These are phyloP conservation scores for Papilio elwesi DNA, from an alignment of 2,888 invertebrate species.

Conservation along the genomic window DNA sequence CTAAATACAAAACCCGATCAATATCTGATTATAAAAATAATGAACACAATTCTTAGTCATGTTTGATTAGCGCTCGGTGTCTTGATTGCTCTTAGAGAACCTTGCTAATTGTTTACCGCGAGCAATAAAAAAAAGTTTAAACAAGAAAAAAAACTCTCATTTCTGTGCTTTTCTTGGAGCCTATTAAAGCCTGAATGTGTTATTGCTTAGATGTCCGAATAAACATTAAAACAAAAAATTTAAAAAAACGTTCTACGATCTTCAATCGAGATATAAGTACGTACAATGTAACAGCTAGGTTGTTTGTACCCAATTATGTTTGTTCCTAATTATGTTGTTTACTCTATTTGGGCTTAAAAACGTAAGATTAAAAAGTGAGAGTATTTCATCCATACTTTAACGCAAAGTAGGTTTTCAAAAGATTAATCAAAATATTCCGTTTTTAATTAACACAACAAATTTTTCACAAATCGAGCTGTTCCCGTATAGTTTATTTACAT, in stretches of 20 bases:
- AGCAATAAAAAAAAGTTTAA: not conserved
- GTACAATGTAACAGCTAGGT: too few species aligned
- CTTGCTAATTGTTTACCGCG: not conserved
- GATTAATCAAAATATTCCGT: conserved; percentile 24
- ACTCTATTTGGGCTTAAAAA: too few species aligned
- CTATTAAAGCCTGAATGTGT: too few species aligned
- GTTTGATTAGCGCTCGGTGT: conserved; percentile 41
- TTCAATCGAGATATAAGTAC: too few species aligned
- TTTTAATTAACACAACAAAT: conserved; percentile 32
- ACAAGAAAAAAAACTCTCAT: not conserved
- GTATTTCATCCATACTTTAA: not conserved
- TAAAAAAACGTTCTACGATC: too few species aligned
- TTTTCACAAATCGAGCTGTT: conserved; percentile 15
- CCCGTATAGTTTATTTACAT: conserved; percentile 21
- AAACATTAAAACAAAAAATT: too few species aligned
- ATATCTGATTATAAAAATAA: conserved; percentile 48
- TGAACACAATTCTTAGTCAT: conserved; percentile 46
- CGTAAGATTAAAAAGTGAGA: too few species aligned
- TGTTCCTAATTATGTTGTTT: too few species aligned
- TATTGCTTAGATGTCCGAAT: too few species aligned
- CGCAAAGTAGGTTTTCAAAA: not conserved
- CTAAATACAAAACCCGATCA: conserved; percentile 50
- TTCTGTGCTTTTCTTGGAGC: not conserved
- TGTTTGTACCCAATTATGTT: too few species aligned
- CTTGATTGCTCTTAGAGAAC: conserved; percentile 27